These are phyloP conservation scores for Orcinus orca DNA, from an alignment of 2,113 vertebrate genomes.

Conservation along the genomic window DNA sequence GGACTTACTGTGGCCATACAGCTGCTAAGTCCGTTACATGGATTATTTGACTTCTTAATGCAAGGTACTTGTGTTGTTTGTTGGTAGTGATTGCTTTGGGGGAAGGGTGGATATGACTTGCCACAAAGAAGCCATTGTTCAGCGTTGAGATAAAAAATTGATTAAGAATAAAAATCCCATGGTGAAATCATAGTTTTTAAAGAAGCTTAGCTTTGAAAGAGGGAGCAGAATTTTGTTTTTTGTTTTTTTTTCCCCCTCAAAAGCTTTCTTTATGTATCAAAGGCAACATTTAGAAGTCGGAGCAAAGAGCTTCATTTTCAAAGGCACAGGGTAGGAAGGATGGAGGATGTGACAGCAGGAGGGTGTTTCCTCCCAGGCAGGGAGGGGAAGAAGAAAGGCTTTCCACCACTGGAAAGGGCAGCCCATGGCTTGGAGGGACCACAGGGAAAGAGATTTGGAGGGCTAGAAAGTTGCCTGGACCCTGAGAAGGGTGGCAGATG, in stretches of 20 bases:
- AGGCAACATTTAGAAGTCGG: background rate
- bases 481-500: background rate
- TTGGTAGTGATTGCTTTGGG: background rate
- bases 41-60: slow-evolving; percentile 12
- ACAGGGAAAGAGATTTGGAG: background rate
- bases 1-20: background rate
- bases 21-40: background rate
- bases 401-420: background rate
- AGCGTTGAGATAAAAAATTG: slow-evolving; percentile 6
- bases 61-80: background rate
- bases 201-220: background rate
- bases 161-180: slow-evolving; percentile 12
- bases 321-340: background rate
- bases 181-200: background rate
- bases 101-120: background rate
- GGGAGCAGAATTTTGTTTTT: background rate
- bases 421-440: background rate
- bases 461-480: background rate
- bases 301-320: background rate
- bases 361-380: background rate
- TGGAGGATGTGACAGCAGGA: background rate
- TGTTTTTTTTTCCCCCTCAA: background rate
- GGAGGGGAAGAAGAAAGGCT: background rate
- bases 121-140: background rate
- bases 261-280: background rate